Evolutionary conservation across 2,888 invertebrate genomes (phyloP).

Genomic region (Lasioglossum marginatum): DNA sequence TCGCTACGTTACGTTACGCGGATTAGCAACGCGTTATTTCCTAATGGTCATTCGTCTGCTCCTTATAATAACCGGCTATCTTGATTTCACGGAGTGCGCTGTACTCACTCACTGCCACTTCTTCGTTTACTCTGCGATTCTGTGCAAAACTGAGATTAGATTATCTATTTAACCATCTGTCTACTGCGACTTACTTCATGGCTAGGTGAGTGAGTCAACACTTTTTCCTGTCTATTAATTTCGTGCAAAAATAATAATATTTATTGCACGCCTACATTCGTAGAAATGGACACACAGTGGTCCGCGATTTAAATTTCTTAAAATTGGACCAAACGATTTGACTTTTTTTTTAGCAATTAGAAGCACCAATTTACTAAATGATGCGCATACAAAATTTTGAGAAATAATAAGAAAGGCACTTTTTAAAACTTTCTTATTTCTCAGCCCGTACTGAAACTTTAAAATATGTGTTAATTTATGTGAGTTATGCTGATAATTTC

Average conservation of each 20-base stretch:
- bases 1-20: slow-evolving; percentile 1
- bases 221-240: background rate
- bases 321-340: no score
- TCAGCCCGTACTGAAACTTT: no score
- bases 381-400: no score
- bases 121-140: background rate
- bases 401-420: no score
- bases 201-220: background rate
- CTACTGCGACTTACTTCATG: background rate
- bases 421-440: no score
- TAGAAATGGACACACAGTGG: no score
- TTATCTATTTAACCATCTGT: background rate
- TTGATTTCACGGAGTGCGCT: background rate
- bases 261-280: background rate
- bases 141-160: background rate
- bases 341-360: no score
- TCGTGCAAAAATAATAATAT: background rate
- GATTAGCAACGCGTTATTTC: slow-evolving; percentile 23
- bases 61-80: background rate
- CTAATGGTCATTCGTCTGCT: slow-evolving; percentile 38
- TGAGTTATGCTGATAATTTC: no score
- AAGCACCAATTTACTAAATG: no score
- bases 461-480: no score
- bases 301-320: no score
- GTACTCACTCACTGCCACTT: background rate